Base-by-base conservation (phyloP, 2,113 vertebrate species). In the Passer domesticus region DNA sequence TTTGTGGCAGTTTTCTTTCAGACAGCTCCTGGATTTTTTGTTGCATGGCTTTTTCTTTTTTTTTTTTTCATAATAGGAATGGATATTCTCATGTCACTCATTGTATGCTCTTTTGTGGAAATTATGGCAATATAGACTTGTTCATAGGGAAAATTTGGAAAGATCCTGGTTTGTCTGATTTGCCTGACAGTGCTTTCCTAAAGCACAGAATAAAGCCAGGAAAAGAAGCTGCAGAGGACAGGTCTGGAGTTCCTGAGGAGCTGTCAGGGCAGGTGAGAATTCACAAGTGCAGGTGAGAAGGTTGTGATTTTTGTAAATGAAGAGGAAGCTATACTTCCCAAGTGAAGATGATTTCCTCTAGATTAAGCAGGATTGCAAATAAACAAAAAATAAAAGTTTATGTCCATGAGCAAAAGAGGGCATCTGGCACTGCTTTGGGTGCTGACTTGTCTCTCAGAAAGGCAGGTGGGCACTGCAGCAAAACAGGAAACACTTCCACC, bases 1-100 rank as follows among this genome's bases (percentile, higher is more conserved):
- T 92, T 88, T 87, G 81, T 69, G 64, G 37, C 55, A 85, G 24
- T 83, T 95, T 90, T 83, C 55, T 74, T 95, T 91, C 87, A 94
- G 63, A 53, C 25, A 70, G 53, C 35, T 77, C 25, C 37, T 53
- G 28, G 2, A 1, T 16, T 52, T 30, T 47, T 49, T 60, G 7
- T 59, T 41, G 11, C 2, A 1, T 35, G 20, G 44, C 8, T 20
- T 11, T 39, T 25, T 50, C 1, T 23, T 18, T 9, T 12, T 6
- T 3, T 37, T 24, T 19, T 10, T 7, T 15, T 3, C 2, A 8
- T 44, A n/a, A 37, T 31, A 80, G 33, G 55, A 90, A 74, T 56
- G 19, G 27, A 14, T 80, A 83, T 77, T 55, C 33, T 83, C 78
- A 37, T 0, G 0, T 63, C 27, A 55, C 28, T 73, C 46, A 67